These are phyloP conservation scores for Drosophila colorata DNA, from an alignment of 2,888 invertebrate genomes.

Conservation along the genomic window DNA sequence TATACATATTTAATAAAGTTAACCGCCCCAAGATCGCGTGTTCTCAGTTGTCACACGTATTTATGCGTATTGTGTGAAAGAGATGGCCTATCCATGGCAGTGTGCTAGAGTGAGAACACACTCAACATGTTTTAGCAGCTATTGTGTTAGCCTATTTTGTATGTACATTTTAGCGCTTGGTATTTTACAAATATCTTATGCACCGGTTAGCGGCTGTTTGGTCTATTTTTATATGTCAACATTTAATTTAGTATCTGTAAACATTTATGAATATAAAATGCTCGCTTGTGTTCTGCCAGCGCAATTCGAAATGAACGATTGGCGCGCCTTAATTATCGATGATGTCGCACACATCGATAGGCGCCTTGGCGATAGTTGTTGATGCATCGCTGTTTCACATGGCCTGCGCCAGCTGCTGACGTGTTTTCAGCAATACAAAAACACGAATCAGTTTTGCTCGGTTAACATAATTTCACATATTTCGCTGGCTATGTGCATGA, in stretches of 20 bases:
- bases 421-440: constrained; percentile 62
- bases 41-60: neutral
- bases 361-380: neutral
- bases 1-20: constrained; percentile 56
- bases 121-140: neutral
- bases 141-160: too few species aligned
- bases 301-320: neutral
- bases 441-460: constrained; percentile 48
- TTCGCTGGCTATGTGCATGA: constrained; percentile 16
- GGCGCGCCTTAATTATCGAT: constrained; percentile 9
- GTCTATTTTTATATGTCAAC: too few species aligned
- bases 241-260: neutral
- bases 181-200: too few species aligned
- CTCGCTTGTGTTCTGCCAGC: neutral
- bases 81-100: neutral
- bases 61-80: neutral
- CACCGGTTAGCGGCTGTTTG: too few species aligned
- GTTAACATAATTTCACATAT: constrained; percentile 37
- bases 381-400: constrained; percentile 18
- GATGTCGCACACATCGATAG: constrained; percentile 30
- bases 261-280: neutral
- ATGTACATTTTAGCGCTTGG: too few species aligned
- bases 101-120: constrained; percentile 13
- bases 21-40: constrained; percentile 25
- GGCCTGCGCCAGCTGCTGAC: constrained; percentile 55